A percentile compares a stretch with the other conserved stretches of the same genome.
phyloP scores from a whole-genome alignment of 2,888 invertebrate species.

The Sialis lutaria region DNA sequence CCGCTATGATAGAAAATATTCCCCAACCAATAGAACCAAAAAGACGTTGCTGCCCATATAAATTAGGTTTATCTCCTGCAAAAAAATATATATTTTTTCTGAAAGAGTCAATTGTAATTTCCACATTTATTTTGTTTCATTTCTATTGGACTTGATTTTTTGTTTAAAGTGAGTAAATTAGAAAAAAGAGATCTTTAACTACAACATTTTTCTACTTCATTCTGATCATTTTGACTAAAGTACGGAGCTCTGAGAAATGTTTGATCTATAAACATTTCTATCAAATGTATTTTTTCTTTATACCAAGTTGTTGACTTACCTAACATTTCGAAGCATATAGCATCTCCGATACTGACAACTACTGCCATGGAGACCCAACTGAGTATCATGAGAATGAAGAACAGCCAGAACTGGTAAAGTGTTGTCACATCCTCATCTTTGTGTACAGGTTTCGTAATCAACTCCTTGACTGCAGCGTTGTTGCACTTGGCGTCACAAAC shows the following conservation, averaged over 20 bases:
- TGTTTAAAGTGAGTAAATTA: too few species aligned
- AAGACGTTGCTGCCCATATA: conserved; percentile 71
- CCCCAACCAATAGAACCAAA: conserved; percentile 87
- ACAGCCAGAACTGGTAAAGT: conserved; percentile 56
- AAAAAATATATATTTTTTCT: conserved; percentile 1
- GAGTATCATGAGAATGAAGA: conserved; percentile 55
- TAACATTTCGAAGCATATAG: conserved; percentile 71
- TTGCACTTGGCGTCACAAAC: conserved; percentile 18
- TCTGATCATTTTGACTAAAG: background rate
- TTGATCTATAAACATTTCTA: background rate
- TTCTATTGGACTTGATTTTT: too few species aligned
- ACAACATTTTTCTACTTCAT: too few species aligned
- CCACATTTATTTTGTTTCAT: too few species aligned
- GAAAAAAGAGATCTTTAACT: too few species aligned
- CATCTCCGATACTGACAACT: conserved; percentile 73
- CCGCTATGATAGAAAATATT: conserved; percentile 53
- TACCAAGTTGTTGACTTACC: conserved; percentile 29
- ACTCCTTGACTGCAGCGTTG: conserved; percentile 26
- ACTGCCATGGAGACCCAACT: conserved; percentile 77
- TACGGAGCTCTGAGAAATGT: background rate
- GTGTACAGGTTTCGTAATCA: conserved; percentile 25
- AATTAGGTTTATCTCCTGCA: conserved; percentile 49
- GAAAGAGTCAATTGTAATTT: background rate
- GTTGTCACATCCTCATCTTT: conserved; percentile 22
- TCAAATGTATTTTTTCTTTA: background rate